These are phyloP conservation scores for Parasteatoda lunata DNA, from an alignment of 2,888 invertebrate species.

Conservation along the genomic window DNA sequence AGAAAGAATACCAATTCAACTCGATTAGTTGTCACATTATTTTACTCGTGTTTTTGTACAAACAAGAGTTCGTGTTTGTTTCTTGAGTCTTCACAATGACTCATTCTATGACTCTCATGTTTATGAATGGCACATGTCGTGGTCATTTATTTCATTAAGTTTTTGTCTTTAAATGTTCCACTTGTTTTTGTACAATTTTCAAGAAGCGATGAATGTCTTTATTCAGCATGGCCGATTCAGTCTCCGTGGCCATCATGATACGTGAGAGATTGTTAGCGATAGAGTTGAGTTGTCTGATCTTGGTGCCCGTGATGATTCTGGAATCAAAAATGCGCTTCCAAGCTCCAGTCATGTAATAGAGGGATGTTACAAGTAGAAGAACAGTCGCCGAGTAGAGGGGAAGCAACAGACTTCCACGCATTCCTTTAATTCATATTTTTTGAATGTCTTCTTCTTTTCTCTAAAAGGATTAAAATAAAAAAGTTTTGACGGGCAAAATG, in stretches of 20 bases:
- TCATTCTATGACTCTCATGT: too few species aligned
- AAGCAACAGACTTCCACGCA: constrained; percentile 26
- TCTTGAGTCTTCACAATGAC: too few species aligned
- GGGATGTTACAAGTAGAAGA: constrained; percentile 8
- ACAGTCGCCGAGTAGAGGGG: constrained; percentile 16
- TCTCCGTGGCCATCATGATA: constrained; percentile 57
- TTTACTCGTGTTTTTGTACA: too few species aligned
- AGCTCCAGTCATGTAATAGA: constrained; percentile 18
- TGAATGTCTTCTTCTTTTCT: too few species aligned
- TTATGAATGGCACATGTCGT: too few species aligned
- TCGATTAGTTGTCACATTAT: too few species aligned
- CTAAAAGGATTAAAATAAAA: too few species aligned
- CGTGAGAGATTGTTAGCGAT: constrained; percentile 49
- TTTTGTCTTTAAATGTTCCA: constrained; percentile 14
- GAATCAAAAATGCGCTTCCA: constrained; percentile 38
- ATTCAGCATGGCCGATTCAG: constrained; percentile 58
- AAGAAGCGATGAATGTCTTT: constrained; percentile 46
- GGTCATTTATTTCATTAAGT: not conserved
- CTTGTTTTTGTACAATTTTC: constrained; percentile 29
- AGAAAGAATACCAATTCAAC: too few species aligned
- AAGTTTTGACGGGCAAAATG: too few species aligned
- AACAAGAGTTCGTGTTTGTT: too few species aligned
- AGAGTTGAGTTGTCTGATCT: constrained; percentile 49
- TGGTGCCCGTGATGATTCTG: constrained; percentile 17
- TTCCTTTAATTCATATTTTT: not conserved